A percentile compares a stretch with the other conserved stretches of the same genome.
phyloP scores from a whole-genome alignment of 2,888 invertebrate genomes.

The Candidula unifasciata region DNA sequence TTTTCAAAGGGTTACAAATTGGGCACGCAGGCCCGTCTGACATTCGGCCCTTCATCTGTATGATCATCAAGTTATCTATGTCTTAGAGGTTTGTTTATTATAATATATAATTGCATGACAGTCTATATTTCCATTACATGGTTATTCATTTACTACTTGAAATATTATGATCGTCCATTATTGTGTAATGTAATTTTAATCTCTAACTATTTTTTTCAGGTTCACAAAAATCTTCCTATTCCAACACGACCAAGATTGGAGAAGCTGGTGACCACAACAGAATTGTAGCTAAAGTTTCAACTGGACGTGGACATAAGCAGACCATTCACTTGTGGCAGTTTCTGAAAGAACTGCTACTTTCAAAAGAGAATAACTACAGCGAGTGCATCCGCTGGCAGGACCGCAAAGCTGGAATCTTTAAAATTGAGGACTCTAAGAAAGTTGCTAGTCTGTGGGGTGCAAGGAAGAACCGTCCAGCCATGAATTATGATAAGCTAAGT shows the following conservation, averaged over 20 bases:
- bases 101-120: no score
- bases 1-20: no score
- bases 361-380: conserved; percentile 90
- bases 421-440: conserved; percentile 98
- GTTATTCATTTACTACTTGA: background rate
- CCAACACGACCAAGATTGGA: background rate
- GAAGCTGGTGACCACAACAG: conserved; percentile 9
- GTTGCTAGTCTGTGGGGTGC: conserved; percentile 99
- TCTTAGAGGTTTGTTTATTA: no score
- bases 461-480: conserved; percentile 97
- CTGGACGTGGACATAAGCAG: conserved; percentile 62
- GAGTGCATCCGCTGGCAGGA: conserved; percentile 98
- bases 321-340: conserved; percentile 98
- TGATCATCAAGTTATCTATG: no score
- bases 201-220: background rate
- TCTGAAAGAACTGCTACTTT: conserved; percentile 93
- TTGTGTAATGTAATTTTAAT: background rate
- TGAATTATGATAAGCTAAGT: conserved; percentile 96
- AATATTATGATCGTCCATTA: background rate
- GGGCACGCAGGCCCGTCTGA: no score
- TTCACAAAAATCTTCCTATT: conserved; percentile 13
- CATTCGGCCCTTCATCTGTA: no score
- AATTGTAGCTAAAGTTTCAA: conserved; percentile 22
- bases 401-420: conserved; percentile 90
- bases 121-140: background rate